phyloP scores from a whole-genome alignment of 2,113 vertebrate species.

The Ptyas mucosa region DNA sequence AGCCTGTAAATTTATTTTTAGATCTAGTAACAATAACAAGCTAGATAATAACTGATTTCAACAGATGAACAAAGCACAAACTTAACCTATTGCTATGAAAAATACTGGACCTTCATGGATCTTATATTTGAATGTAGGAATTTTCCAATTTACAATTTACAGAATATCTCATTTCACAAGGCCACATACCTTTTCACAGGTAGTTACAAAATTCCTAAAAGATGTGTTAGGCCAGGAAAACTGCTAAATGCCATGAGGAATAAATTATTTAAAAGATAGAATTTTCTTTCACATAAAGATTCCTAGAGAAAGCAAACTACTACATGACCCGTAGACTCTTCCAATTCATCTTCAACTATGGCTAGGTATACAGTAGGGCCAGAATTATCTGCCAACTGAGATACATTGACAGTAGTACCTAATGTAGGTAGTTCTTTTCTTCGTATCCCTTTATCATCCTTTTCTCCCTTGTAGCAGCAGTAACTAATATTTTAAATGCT shows the following conservation, averaged over 20 bases:
- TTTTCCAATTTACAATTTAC: too few species aligned
- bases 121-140: not conserved
- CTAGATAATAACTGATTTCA: not conserved
- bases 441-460: not conserved
- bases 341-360: not conserved
- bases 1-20: not conserved
- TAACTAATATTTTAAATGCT: not conserved
- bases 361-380: not conserved
- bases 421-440: not conserved
- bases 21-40: not conserved
- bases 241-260: not conserved
- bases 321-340: not conserved
- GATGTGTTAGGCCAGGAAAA: not conserved
- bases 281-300: not conserved
- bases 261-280: not conserved
- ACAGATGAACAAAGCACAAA: not conserved
- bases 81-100: not conserved
- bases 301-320: not conserved
- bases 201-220: not conserved
- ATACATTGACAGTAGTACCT: not conserved
- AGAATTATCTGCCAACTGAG: not conserved
- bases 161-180: not conserved
- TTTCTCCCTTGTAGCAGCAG: not conserved
- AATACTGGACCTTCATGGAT: not conserved
- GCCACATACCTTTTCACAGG: not conserved